These are phyloP conservation scores for Melanocharis versteri DNA, from an alignment of 2,113 vertebrate species.

Conservation along the genomic window DNA sequence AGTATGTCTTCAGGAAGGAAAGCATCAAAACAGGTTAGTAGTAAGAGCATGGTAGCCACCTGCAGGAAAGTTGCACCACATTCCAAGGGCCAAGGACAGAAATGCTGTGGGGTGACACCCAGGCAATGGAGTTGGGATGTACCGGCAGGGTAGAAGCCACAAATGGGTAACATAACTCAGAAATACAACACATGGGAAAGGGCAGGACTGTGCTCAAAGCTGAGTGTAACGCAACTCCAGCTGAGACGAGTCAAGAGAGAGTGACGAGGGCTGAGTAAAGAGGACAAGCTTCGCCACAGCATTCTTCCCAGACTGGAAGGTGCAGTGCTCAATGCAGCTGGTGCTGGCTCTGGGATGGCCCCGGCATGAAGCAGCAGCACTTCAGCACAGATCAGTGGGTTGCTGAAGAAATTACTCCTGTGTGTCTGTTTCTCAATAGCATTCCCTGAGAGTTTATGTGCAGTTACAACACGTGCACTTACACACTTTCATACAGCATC, in stretches of 20 bases:
- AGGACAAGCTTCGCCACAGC: rapidly evolving
- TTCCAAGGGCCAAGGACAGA: neutral
- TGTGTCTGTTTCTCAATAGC: neutral
- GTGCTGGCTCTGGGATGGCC: neutral
- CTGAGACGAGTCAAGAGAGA: neutral
- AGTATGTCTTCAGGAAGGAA: neutral
- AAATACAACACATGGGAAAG: neutral
- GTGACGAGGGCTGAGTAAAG: neutral
- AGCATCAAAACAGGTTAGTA: neutral
- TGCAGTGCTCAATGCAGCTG: neutral
- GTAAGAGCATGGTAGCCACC: neutral
- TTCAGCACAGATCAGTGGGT: neutral
- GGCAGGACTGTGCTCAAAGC: neutral
- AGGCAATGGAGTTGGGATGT: neutral
- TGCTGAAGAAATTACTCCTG: neutral
- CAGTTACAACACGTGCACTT: neutral
- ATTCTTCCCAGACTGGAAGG: neutral
- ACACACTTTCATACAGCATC: neutral
- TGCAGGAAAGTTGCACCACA: neutral
- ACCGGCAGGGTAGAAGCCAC: neutral
- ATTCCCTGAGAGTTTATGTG: neutral
- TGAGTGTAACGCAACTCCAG: neutral
- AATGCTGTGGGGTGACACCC: rapidly evolving
- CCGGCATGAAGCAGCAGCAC: neutral
- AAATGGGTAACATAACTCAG: neutral